These are phyloP conservation scores for Amblyornis subalaris DNA, from an alignment of 2,113 vertebrate species.

Conservation along the genomic window DNA sequence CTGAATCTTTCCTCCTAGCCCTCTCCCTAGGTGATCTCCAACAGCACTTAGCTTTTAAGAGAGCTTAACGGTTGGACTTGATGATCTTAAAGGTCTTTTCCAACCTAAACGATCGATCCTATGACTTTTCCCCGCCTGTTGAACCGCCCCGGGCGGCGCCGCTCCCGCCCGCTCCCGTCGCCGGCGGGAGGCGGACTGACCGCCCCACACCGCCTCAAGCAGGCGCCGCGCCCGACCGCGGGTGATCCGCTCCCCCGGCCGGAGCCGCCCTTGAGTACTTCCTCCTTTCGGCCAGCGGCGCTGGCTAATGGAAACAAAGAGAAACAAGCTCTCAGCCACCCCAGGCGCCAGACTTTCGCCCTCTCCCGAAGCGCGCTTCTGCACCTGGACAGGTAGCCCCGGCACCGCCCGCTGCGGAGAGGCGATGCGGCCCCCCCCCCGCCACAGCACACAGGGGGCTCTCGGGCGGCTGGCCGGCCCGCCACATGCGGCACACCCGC, in stretches of 20 bases:
- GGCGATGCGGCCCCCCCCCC: too few relatives aligned
- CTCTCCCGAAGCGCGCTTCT: neutral
- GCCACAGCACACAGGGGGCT: too few relatives aligned
- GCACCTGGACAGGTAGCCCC: neutral
- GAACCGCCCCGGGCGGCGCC: neutral
- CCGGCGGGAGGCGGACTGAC: accelerated
- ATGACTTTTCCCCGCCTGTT: accelerated
- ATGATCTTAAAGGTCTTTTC: neutral
- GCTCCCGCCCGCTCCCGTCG: accelerated
- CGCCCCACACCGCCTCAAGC: neutral
- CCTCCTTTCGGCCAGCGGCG: neutral
- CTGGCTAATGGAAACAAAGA: neutral
- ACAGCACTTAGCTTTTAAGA: neutral
- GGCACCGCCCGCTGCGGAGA: neutral
- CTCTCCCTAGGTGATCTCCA: neutral
- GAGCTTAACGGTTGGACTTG: neutral
- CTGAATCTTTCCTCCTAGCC: neutral
- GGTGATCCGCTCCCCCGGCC: neutral
- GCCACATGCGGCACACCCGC: neutral
- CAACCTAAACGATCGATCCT: neutral
- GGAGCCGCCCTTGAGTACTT: neutral
- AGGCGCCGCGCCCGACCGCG: neutral
- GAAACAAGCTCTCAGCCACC: neutral
- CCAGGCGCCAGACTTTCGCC: neutral
- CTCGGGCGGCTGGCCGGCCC: too few relatives aligned